phyloP scores from a whole-genome alignment of 1,140 invertebrate genomes.

The Drosophila miranda region DNA sequence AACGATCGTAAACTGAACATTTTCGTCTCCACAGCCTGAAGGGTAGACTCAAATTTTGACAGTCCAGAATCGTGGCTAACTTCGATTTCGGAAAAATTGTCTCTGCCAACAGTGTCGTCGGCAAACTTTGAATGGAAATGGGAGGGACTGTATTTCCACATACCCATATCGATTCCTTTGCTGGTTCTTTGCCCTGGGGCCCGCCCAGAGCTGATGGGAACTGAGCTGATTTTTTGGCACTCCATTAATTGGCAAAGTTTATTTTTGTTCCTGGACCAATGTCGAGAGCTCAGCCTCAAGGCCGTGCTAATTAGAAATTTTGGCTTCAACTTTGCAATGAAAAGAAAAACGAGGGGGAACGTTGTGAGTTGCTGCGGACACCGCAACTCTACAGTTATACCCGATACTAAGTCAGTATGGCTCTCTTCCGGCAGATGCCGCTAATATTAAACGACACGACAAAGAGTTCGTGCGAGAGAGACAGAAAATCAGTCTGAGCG shows the following conservation, averaged over 20 bases:
- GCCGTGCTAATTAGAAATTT: conserved; percentile 68
- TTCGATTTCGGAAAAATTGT: conserved; percentile 9
- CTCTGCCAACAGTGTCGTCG: not conserved
- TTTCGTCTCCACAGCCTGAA: conserved; percentile 6
- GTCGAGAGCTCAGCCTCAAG: not conserved
- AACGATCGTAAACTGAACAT: conserved; percentile 67
- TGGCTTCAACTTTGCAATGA: conserved; percentile 36
- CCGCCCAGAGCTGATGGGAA: not conserved
- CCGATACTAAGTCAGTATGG: too few species aligned
- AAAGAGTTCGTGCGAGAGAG: too few species aligned
- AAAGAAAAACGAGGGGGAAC: too few species aligned
- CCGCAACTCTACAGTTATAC: too few species aligned
- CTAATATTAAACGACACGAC: too few species aligned
- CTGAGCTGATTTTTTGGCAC: conserved; percentile 41
- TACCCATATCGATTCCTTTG: not conserved
- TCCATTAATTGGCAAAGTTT: conserved; percentile 76
- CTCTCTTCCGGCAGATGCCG: too few species aligned
- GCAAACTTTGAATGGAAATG: not conserved
- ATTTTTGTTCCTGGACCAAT: too few species aligned
- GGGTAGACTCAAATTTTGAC: conserved; percentile 32
- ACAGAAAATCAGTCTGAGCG: too few species aligned
- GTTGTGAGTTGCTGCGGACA: too few species aligned
- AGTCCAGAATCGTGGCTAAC: conserved; percentile 26
- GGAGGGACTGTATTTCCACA: not conserved
- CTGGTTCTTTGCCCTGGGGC: not conserved